phyloP scores from a whole-genome alignment of 2,888 invertebrate species.

The Amiota mariae region DNA sequence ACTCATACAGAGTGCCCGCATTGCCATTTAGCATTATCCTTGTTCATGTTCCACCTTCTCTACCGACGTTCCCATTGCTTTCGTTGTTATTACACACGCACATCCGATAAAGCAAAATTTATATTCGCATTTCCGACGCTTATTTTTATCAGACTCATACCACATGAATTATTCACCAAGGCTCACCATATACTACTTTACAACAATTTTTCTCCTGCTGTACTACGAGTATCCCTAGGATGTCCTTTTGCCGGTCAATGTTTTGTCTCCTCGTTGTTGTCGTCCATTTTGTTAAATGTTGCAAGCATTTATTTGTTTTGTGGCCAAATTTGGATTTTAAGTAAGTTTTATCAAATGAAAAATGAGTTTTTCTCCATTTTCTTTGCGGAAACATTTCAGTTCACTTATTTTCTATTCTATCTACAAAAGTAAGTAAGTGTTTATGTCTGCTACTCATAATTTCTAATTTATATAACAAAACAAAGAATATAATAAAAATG shows the following conservation, averaged over 20 bases:
- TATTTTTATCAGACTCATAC: slow-evolving; percentile 60
- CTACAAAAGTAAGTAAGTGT: neutral
- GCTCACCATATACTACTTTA: slow-evolving; percentile 29
- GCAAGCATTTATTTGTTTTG: slow-evolving; percentile 18
- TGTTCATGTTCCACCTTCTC: neutral
- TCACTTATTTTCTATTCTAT: neutral
- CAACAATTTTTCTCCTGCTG: slow-evolving; percentile 34
- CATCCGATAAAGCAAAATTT: slow-evolving; percentile 71
- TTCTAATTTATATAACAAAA: neutral
- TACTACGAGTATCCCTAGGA: neutral
- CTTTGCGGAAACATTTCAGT: neutral
- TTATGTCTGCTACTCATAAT: neutral
- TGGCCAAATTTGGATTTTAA: slow-evolving; percentile 3
- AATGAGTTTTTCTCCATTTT: neutral
- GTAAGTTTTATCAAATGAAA: slow-evolving; percentile 8
- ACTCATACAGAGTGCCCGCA: neutral
- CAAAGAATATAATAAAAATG: slow-evolving; percentile 8
- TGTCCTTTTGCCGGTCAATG: slow-evolving; percentile 1
- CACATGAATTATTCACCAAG: slow-evolving; percentile 35
- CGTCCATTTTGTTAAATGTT: slow-evolving; percentile 1
- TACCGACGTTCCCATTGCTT: neutral
- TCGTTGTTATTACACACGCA: slow-evolving; percentile 36
- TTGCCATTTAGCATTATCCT: slow-evolving; percentile 19
- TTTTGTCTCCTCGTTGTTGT: neutral
- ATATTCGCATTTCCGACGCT: slow-evolving; percentile 70